Evolutionary conservation across 2,113 vertebrate species (phyloP), one percentile per base, ranked within the genome.

Genomic region (Herpailurus yagouaroundi): DNA sequence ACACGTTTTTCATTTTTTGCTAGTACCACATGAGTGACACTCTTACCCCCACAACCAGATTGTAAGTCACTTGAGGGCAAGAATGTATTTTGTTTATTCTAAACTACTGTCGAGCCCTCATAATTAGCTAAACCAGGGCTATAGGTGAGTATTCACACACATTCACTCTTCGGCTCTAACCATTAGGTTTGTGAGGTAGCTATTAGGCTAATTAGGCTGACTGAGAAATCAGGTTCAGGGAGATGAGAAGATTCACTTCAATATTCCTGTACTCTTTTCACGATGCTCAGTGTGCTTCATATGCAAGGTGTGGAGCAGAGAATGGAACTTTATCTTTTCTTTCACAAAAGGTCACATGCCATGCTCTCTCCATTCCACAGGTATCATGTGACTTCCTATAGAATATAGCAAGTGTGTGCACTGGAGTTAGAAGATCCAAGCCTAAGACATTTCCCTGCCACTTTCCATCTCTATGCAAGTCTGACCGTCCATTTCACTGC

Each of bases 401-500:
- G 14, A 38, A 25, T 38, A 29, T 52, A 38, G 38, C 29, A 45
- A 57, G 23, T 23, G 7, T 84, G 27, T 92, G 12, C 7, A 21
- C 2, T 60, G 21, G 55, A 31, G 25, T 79, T n/a, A 74, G 33
- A 89, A 96, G 18, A 68, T 23, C 9, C 36, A 85, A 68, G 33
- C 27, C 89, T 57, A 81, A 86, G 36, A 38, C 2, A 38, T 9
- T 89, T 0, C 1, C n/a, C 25, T 86, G 33, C 9, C 36, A 64
- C 74, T 89, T 64, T 64, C 7, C 15, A 52, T 27, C 85, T 81
- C 60, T 27, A 6, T 41, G 18, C 8, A 38, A 83, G n/a, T 87
- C 89, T 93, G 79, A 68, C 12, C 55, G 50, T 97, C 48, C 36
- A 69, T 94, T 96, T 96, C 87, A 87, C 82, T 96, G 79, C 63